A percentile compares a stretch with the other conserved stretches of the same genome.
phyloP scores from a whole-genome alignment of 2,888 invertebrate species.

The Parapristionchus giblindavisi region DNA sequence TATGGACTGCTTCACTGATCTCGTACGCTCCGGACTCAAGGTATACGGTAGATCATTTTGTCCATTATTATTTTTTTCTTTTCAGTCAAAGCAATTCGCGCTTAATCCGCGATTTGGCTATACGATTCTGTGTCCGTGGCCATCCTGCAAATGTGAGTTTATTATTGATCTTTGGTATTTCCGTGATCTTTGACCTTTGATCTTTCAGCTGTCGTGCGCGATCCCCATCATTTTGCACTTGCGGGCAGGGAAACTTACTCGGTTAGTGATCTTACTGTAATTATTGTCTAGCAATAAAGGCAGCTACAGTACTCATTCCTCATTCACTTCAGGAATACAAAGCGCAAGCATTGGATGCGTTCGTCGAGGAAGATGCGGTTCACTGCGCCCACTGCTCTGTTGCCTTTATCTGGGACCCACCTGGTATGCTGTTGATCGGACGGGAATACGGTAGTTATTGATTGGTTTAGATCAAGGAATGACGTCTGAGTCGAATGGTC shows the following conservation, averaged over 20 bases:
- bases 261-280: not conserved
- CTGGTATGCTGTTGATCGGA: not conserved
- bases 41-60: too few species aligned
- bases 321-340: conserved; percentile 17
- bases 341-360: not conserved
- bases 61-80: too few species aligned
- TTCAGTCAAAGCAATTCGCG: conserved; percentile 4
- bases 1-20: conserved; percentile 6
- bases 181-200: not conserved
- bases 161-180: not conserved
- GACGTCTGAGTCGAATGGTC: not conserved
- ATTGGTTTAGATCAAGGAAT: not conserved
- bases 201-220: conserved; percentile 22
- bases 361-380: conserved; percentile 18
- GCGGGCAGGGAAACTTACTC: conserved; percentile 8
- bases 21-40: conserved; percentile 18
- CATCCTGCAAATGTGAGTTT: conserved; percentile 12
- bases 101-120: conserved; percentile 15
- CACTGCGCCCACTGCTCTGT: conserved; percentile 14
- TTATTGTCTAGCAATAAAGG: not conserved
- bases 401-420: conserved; percentile 16
- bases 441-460: not conserved
- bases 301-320: not conserved
- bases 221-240: conserved; percentile 27
- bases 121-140: conserved; percentile 27